Evolutionary conservation across 2,113 vertebrate genomes (phyloP).

Genomic region (Passerina amoena): DNA sequence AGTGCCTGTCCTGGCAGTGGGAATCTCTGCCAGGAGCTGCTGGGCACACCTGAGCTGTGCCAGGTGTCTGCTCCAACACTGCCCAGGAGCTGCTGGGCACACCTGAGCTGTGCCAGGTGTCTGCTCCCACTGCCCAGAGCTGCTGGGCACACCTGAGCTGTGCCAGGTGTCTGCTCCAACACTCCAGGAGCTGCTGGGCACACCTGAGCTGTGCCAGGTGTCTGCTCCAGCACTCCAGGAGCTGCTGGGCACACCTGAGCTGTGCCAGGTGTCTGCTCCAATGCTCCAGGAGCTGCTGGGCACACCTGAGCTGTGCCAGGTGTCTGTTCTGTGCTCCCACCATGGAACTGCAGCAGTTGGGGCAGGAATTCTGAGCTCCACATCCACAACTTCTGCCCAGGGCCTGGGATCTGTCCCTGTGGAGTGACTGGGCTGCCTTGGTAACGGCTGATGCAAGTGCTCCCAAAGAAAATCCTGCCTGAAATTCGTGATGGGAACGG

Average conservation of each 20-base stretch:
- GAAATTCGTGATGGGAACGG: fast-evolving
- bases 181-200: too few relatives aligned
- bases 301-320: background rate
- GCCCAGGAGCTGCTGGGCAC: too few relatives aligned
- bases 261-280: background rate
- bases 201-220: too few relatives aligned
- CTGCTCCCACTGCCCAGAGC: background rate
- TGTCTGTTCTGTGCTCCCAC: background rate
- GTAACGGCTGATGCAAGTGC: background rate
- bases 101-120: background rate
- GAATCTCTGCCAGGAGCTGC: background rate
- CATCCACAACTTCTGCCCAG: background rate
- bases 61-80: background rate
- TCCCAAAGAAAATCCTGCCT: background rate
- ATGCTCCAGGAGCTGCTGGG: too few relatives aligned
- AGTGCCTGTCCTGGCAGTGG: background rate
- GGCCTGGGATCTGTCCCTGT: background rate
- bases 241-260: background rate
- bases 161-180: too few relatives aligned
- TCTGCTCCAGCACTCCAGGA: too few relatives aligned
- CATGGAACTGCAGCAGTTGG: fast-evolving
- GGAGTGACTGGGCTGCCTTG: background rate
- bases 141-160: too few relatives aligned
- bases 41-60: too few relatives aligned
- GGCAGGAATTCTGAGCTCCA: background rate